phyloP scores from a whole-genome alignment of 2,797 vertebrate species.

The Peromyscus eremicus region DNA sequence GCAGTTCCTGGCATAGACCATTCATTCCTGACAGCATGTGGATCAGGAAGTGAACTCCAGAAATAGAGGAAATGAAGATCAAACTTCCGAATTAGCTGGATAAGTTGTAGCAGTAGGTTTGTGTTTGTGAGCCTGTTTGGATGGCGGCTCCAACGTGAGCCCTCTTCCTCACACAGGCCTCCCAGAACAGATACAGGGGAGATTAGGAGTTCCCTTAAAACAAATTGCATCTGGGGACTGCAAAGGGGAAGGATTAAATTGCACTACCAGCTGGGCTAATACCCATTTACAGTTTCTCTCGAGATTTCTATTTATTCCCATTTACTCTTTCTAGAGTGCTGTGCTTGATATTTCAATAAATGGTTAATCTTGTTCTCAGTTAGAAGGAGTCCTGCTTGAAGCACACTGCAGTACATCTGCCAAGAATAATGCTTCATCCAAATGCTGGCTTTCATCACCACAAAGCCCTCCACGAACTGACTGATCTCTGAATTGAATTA shows the following conservation, averaged over 20 bases:
- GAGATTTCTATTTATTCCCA: constrained; percentile 48
- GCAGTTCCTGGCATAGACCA: not conserved
- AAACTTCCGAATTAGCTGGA: constrained; percentile 53
- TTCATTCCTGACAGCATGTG: not conserved
- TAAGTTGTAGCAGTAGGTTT: constrained; percentile 49
- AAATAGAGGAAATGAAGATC: constrained; percentile 29
- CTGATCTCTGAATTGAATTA: constrained; percentile 42
- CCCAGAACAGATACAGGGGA: constrained; percentile 65
- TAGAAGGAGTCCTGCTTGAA: not conserved
- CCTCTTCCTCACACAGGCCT: constrained; percentile 56
- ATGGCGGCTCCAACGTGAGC: constrained; percentile 9
- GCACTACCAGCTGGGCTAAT: constrained; percentile 29
- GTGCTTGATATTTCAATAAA: constrained; percentile 49
- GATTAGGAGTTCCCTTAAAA: constrained; percentile 71
- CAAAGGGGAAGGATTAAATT: constrained; percentile 49
- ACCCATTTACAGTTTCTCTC: constrained; percentile 61
- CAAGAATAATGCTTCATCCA: not conserved
- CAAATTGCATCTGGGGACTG: constrained; percentile 66
- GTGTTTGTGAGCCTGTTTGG: constrained; percentile 8
- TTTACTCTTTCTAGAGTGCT: constrained; percentile 33
- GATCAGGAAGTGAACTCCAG: constrained; percentile 5
- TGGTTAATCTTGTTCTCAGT: constrained; percentile 43
- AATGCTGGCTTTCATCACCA: not conserved
- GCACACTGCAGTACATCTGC: not conserved
- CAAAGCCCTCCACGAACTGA: not conserved